Conservation (phyloP, 2,113 vertebrate genomes). For the Brachyhypopomus occidentalis region DNA sequence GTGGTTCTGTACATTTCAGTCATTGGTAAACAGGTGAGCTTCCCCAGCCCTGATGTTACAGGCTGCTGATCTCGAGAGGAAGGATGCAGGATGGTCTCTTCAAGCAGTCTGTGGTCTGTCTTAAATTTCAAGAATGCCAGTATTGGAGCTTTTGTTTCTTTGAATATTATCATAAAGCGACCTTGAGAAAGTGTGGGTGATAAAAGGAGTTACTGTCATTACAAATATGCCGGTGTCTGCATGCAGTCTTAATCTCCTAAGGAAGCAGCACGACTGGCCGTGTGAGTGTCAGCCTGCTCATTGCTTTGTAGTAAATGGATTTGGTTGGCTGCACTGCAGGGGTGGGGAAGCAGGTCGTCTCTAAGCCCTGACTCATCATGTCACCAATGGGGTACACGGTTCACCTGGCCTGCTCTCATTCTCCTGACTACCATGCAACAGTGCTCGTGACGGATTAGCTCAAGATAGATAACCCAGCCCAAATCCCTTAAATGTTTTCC, state of each 20-base stretch:
- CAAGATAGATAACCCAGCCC: neutral
- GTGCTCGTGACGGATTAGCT: neutral
- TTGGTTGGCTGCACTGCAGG: neutral
- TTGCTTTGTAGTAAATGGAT: neutral
- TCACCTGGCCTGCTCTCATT: slow-evolving; percentile 10
- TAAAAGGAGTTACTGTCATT: too few relatives aligned
- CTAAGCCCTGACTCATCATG: slow-evolving; percentile 7
- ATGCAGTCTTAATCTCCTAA: neutral
- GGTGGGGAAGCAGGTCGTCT: slow-evolving; percentile 3
- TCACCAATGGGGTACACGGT: neutral
- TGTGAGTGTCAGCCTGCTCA: neutral
- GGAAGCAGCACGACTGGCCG: neutral
- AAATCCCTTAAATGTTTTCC: neutral
- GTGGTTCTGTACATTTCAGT: neutral
- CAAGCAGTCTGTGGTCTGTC: neutral
- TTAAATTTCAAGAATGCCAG: neutral
- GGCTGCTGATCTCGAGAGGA: neutral
- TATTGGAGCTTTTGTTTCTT: too few relatives aligned
- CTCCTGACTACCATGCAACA: neutral
- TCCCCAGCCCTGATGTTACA: neutral
- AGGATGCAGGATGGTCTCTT: neutral
- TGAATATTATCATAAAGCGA: too few relatives aligned
- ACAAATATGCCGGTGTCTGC: too few relatives aligned
- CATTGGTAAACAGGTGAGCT: neutral
- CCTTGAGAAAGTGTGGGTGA: too few relatives aligned